Evolutionary conservation across 2,888 invertebrate genomes (phyloP).

Genomic region (Acleris sparsana): DNA sequence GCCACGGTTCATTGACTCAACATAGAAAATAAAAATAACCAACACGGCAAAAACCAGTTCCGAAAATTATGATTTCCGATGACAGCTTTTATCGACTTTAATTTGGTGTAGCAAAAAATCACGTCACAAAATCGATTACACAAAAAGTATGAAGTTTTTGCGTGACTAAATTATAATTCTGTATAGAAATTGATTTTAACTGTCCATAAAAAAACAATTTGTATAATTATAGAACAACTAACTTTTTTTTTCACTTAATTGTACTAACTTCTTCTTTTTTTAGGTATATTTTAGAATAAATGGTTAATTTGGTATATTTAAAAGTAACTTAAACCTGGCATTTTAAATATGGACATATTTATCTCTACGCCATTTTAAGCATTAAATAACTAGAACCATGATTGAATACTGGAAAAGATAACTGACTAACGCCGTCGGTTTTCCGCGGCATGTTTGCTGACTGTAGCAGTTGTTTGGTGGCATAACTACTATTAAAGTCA

Average conservation of each 20-base stretch:
- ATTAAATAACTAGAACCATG: too few species aligned
- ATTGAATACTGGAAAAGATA: too few species aligned
- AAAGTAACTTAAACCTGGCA: too few species aligned
- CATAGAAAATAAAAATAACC: neutral
- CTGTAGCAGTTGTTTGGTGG: too few species aligned
- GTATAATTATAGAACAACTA: neutral
- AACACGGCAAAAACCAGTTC: neutral
- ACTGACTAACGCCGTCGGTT: too few species aligned
- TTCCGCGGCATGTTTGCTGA: too few species aligned
- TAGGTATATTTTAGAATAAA: neutral
- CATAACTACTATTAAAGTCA: too few species aligned
- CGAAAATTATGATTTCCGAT: neutral
- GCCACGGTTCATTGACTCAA: neutral
- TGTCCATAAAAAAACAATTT: constrained; percentile 12
- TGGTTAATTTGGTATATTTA: too few species aligned
- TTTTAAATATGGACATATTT: too few species aligned
- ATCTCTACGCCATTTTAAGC: too few species aligned
- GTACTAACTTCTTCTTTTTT: neutral
- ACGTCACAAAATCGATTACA: constrained; percentile 4
- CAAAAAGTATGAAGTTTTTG: constrained; percentile 14
- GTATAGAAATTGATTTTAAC: constrained; percentile 17
- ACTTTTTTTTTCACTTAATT: neutral
- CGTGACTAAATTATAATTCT: constrained; percentile 9
- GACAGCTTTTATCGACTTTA: constrained; percentile 7
- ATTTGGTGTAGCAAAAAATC: constrained; percentile 6